Evolutionary conservation across 2,888 invertebrate genomes (phyloP), one percentile per base, ranked within the genome.

Genomic region (Latheticus oryzae): DNA sequence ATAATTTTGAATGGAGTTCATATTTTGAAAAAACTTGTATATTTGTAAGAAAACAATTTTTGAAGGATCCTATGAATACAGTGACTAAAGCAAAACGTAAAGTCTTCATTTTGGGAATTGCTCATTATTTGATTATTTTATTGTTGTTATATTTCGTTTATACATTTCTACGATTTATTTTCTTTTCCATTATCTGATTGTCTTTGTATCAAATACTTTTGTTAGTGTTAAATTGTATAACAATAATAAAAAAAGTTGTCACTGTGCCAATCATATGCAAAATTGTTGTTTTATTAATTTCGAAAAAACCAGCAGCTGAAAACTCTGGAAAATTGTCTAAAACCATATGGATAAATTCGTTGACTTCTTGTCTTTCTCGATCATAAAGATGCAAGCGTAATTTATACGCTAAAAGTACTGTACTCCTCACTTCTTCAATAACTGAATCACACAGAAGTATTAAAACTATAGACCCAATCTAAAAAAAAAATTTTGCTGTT

Each of bases 291-390:
- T 40, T 51, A 8, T 26, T 33, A 1, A 51, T 40, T 3, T 38
- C 15, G n/a, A 51, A 51, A 13, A 51, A 51, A 11, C 51, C 51
- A 1, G 51, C 51, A 1, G 38, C 51, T 5, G 51, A 21, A 17
- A 38, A 51, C 9, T 38, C 7, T 3, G 51, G 51, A 17, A n/a
- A 30, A 13, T 51, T 51, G n/a, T 40, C 13, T 0, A 9, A 2
- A 5, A 40, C 21, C 2, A 38, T 3, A 2, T 12, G 11, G 12
- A 51, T 15, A 21, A 51, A 51, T 5, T 40, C 38, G 7, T 3
- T 19, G 3, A 51, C 15, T 28, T 51, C 38, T 5, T 21, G 24
- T n/a, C 13, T 38, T 16, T 51, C 51, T 9, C 5, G 7, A 1
- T n/a, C 8, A 0, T 12, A 1, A 5, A 21, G 21, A 7, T 38